Evolutionary conservation across 2,113 vertebrate genomes (phyloP), one percentile per base, ranked within the genome.

Genomic region (Aegotheles bennettii): DNA sequence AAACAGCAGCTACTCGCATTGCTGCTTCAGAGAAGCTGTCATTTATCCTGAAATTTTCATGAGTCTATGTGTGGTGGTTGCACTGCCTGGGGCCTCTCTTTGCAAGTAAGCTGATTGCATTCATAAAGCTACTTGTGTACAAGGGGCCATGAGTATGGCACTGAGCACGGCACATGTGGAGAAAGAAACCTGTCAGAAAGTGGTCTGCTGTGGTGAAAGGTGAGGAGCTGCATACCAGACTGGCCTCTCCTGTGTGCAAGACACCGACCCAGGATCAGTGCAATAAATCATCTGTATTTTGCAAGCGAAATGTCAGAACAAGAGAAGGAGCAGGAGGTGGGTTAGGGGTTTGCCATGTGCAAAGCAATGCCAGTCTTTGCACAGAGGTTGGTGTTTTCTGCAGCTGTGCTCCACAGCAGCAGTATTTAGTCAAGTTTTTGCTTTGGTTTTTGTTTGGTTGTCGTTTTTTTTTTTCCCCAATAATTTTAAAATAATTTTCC

Each of bases 1-100:
- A 38, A 89, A 70, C 47, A 89, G 86, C 86, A 84, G 84, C 95
- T 89, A 36, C 77, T 94, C 80, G 9, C 51, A 5, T 43, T 51
- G 88, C 88, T 84, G 85, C 86, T 71, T 92, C 56, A 78, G 85
- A 95, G 92, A 50, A 78, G 76, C 86, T 95, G 94, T 88, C 94
- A 89, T 84, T 88, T 84, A 80, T 77, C 74, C 88, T 92, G 93
- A 95, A 96, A 96, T 96, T 94, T 92, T 93, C 95, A 92, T 93
- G 92, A 96, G 86, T 31, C 7, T 10, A 10, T 94, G 88, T 61
- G 76, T 87, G 90, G 88, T 86, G 92, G 86, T 92, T 87, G 94
- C 82, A 77, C 29, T 95, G 91, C 93, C 92, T 74, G 86, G 53
- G 92, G 92, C 85, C 60, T 86, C 85, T 86, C 69, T 91, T 89